Evolutionary conservation across 2,888 invertebrate species (phyloP).

Genomic region (Xanthia icteritia): DNA sequence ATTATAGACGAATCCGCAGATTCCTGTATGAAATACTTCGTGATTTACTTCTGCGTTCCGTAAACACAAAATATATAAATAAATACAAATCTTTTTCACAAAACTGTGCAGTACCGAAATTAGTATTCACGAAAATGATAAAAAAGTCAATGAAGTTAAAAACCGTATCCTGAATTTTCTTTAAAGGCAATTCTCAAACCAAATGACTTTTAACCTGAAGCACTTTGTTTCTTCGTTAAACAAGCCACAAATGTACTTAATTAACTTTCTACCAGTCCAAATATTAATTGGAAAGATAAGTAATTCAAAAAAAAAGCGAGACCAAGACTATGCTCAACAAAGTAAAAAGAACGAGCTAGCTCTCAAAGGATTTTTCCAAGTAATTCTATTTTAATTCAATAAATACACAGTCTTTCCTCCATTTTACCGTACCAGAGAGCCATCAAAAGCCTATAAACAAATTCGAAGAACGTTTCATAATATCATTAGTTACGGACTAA

Average conservation of each 20-base stretch:
- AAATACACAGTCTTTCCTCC: slow-evolving; percentile 9
- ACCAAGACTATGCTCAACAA: slow-evolving; percentile 3
- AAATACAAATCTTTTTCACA: neutral
- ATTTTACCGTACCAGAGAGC: slow-evolving; percentile 10
- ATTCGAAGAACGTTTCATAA: slow-evolving; percentile 19
- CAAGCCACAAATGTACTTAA: slow-evolving; percentile 13
- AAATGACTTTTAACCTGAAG: neutral
- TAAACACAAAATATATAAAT: neutral
- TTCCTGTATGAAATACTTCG: neutral
- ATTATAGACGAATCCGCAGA: neutral
- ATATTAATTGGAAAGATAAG: slow-evolving; percentile 16
- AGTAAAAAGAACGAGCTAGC: neutral
- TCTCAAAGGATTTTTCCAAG: slow-evolving; percentile 15
- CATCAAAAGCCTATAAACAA: slow-evolving; percentile 50
- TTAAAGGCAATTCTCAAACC: neutral
- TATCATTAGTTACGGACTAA: slow-evolving; percentile 37
- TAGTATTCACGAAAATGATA: neutral
- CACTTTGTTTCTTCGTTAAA: slow-evolving; percentile 7
- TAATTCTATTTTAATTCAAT: slow-evolving; percentile 21
- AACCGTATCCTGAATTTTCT: neutral
- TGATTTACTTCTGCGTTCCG: too few relatives aligned
- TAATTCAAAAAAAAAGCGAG: neutral
- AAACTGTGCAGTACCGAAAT: neutral
- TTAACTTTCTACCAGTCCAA: slow-evolving; percentile 8
- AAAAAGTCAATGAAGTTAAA: neutral